Evolutionary conservation across 2,888 invertebrate species (phyloP), one percentile per base, ranked within the genome.

Genomic region (Cheiracanthium punctorium): DNA sequence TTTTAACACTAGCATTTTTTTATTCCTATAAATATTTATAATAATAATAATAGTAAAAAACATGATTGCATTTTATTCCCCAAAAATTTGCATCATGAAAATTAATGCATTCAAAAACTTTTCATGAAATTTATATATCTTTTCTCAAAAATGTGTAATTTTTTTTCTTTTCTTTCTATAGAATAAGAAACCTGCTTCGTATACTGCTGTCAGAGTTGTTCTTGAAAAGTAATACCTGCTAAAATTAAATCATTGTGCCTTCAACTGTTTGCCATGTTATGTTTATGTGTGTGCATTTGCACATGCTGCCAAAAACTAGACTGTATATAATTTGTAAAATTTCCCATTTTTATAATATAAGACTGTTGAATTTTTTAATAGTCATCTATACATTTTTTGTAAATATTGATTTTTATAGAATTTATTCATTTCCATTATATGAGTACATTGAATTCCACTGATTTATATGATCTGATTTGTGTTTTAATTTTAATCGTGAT

Each of bases 191-290:
- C 70, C 48, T 37, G 37, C 37, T n/a, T 65, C 74, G 2, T 82
- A 82, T 24, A 64, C 82, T 37, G 82, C 81, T 37, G 69, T 81
- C 2, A 48, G 58, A 74, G 69, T 75, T n/a, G 33, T 73, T n/a
- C 30, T 20, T 8, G 17, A 30, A 0, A 67, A 67, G 30, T 29
- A 32, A 67, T 30, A 17, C 1, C 32, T 67, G 24, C n/a, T 64
- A 29, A 64, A 12, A 28, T 29, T 17, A 48, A 2, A 8, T 8
- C 8, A 14, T 4, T 24, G 24, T 58, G 58, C 58, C 58, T 58
- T 24, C 20, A 58, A 7, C 58, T 58, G 24, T 58, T n/a, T 58
- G 58, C 24, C 24, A 24, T 58, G 7, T 58, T 58, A 24, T 17
- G 14, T 67, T 67, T 14, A 30, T 1, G 14, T 14, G n/a, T 32